Conservation (phyloP, 92 coral and sea anemone species). For the Isaurus tuberculatus region DNA sequence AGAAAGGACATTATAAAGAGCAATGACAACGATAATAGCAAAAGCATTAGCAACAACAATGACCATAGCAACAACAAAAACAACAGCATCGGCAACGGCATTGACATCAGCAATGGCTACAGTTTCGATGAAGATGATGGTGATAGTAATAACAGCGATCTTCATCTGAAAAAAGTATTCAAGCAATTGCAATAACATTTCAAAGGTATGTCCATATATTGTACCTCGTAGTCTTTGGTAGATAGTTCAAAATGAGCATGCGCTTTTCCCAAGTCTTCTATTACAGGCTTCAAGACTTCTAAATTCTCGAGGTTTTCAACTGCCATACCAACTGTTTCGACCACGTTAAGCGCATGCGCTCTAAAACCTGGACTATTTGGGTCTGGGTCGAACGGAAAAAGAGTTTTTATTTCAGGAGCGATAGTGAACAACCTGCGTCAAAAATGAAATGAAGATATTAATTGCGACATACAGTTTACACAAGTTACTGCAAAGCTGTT, state of each 20-base stretch:
- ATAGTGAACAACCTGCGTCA: constrained; percentile 62
- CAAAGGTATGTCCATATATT: too few relatives aligned
- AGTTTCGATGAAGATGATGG: too few relatives aligned
- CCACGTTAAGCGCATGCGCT: constrained; percentile 70
- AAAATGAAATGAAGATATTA: neutral
- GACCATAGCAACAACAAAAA: too few relatives aligned
- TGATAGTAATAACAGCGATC: too few relatives aligned
- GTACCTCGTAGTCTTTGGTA: constrained; percentile 60
- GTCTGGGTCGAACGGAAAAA: constrained; percentile 66
- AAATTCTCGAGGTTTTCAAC: constrained; percentile 57
- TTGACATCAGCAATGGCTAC: too few relatives aligned
- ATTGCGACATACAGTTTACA: neutral
- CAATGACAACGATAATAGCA: too few relatives aligned
- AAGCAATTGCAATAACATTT: too few relatives aligned
- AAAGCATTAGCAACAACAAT: too few relatives aligned
- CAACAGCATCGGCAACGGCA: too few relatives aligned
- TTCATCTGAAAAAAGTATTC: too few relatives aligned
- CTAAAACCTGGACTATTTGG: constrained; percentile 41
- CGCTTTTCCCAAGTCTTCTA: constrained; percentile 47
- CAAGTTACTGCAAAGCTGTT: too few relatives aligned
- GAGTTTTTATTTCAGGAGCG: constrained; percentile 52
- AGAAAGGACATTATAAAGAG: too few relatives aligned
- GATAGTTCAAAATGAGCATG: constrained; percentile 64
- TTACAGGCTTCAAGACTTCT: constrained; percentile 44
- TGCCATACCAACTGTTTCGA: constrained; percentile 67